Percentiles rank a stretch among this genome's conserved stretches.
Conservation (phyloP, 2,888 invertebrate species). For the Latheticus oryzae region DNA sequence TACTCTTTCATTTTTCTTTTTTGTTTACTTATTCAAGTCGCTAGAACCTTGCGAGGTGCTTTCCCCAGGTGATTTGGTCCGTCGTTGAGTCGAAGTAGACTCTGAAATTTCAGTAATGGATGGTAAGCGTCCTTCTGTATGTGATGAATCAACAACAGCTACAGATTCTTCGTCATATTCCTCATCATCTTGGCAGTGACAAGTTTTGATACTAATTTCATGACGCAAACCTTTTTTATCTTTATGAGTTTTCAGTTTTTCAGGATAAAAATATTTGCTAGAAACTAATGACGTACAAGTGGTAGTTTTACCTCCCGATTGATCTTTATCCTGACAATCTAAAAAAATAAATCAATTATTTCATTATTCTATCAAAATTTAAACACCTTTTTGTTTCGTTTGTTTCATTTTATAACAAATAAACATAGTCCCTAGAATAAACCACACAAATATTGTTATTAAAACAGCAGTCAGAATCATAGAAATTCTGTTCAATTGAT, state of each 20-base stretch:
- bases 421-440: constrained; percentile 60
- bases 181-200: constrained; percentile 1
- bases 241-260: neutral
- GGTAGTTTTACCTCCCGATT: constrained; percentile 8
- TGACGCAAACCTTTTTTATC: neutral
- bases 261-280: constrained; percentile 29
- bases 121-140: constrained; percentile 9
- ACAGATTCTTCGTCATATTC: neutral
- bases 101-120: constrained; percentile 27
- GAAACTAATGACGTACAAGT: constrained; percentile 17
- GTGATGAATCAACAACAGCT: neutral
- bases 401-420: constrained; percentile 59
- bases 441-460: constrained; percentile 61
- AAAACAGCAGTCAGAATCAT: constrained; percentile 55
- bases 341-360: too few relatives aligned
- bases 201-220: neutral
- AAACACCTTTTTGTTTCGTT: constrained; percentile 5
- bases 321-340: too few relatives aligned
- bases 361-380: too few relatives aligned
- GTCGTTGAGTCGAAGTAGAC: neutral
- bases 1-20: neutral
- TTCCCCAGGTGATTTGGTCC: neutral
- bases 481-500: constrained; percentile 4
- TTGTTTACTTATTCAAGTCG: neutral
- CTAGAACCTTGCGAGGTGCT: neutral